phyloP scores from a whole-genome alignment of 2,113 vertebrate genomes.

The Seriola rivoliana region DNA sequence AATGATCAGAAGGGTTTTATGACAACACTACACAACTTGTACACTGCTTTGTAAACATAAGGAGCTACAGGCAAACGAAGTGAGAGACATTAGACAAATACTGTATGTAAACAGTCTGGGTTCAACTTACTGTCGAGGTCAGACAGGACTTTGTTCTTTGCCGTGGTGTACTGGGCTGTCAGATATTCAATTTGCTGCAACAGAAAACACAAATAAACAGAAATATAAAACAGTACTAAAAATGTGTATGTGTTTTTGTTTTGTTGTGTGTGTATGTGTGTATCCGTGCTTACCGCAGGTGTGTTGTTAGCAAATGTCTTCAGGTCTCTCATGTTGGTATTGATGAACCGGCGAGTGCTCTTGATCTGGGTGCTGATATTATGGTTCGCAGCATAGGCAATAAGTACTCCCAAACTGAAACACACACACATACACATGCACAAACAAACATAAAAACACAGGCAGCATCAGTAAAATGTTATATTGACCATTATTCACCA shows the following conservation, averaged over 20 bases:
- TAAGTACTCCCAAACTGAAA: constrained; percentile 89
- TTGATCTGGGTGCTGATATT: constrained; percentile 88
- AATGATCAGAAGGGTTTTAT: not conserved
- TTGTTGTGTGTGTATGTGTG: not conserved
- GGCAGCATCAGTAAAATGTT: not conserved
- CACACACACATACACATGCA: constrained; percentile 37
- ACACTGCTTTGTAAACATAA: not conserved
- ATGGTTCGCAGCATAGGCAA: constrained; percentile 91
- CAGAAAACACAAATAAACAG: constrained; percentile 40
- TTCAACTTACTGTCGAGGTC: constrained; percentile 92
- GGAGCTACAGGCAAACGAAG: not conserved
- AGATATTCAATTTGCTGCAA: constrained; percentile 94
- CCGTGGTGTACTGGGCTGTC: constrained; percentile 89
- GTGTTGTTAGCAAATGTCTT: constrained; percentile 88
- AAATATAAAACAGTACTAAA: not conserved
- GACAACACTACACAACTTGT: not conserved
- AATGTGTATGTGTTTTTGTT: not conserved
- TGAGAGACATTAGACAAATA: constrained; percentile 10
- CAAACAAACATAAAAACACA: constrained; percentile 37
- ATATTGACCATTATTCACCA: constrained; percentile 24
- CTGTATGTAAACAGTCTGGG: not conserved
- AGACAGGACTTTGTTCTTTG: constrained; percentile 91
- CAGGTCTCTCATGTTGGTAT: constrained; percentile 93
- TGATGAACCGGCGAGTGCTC: constrained; percentile 87
- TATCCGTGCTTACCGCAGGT: constrained; percentile 84